Base-by-base conservation (phyloP, 2,888 invertebrate genomes). In the Desoria tigrina region DNA sequence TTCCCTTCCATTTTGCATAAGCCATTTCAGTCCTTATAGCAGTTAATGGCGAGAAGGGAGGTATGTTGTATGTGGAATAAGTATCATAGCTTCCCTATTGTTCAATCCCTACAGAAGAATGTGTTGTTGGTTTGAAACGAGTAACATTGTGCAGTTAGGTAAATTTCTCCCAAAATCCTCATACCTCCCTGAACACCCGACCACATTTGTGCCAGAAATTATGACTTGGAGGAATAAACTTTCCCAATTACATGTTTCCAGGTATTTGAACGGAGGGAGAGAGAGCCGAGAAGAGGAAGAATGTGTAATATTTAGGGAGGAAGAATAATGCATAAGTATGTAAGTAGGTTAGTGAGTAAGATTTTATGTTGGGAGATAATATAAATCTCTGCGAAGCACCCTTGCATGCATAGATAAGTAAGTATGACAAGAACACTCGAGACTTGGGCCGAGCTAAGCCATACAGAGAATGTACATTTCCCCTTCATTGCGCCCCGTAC, bases 151-250 rank as follows among this genome's bases (percentile, higher is more conserved):
- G 32, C 32, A n/a, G 39, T 9, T 16, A n/a, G n/a, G n/a, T n/a
- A n/a, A n/a, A n/a, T n/a, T n/a, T n/a, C n/a, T n/a, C 21, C 9
- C 9, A 4, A 37, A 55, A 32, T 23, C 7, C 24, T 42, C 57
- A 57, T 57, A 57, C 24, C 26, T 57, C 42, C 23, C 28, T 57
- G 49, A 45, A 49, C 50, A 57, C 49, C 32, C 23, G 42, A 24
- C 23, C 57, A 57, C 63, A 63, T 63, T 63, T 63, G 49, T 57
- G 63, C 57, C 57, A 57, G 28, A 57, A 62, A 57, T 49, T 51
- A 63, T 63, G 57, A 63, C 49, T 57, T 63, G 49, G 9, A 63
- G 57, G 57, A 56, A 54, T 57, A 63, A 63, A 63, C 49, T 63
- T 63, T 63, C 63, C 39, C 63, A 63, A 63, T 63, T 57, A 57